These are phyloP conservation scores for Zoanthus sansibaricus DNA, from an alignment of 92 coral and sea anemone genomes.

Conservation along the genomic window DNA sequence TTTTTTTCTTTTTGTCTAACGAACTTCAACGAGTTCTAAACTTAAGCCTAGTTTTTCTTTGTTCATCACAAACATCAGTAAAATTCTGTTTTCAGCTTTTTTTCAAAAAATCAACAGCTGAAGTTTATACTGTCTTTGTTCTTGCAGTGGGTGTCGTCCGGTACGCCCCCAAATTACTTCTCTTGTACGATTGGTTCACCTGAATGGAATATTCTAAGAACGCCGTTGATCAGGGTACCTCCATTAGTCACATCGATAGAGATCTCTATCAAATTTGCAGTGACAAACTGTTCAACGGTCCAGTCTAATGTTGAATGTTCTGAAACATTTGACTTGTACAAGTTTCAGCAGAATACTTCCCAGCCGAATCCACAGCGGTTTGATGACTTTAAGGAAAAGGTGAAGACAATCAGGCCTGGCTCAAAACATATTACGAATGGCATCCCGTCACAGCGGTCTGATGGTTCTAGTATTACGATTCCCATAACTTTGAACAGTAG, in stretches of 20 bases:
- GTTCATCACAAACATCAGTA: too few relatives aligned
- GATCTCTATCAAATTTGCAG: background rate
- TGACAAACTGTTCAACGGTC: background rate
- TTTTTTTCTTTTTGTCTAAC: too few relatives aligned
- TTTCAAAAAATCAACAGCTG: background rate
- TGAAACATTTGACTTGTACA: constrained; percentile 22
- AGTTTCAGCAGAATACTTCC: background rate
- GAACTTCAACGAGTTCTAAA: too few relatives aligned
- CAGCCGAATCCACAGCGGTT: background rate
- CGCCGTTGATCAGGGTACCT: background rate
- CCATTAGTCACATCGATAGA: background rate
- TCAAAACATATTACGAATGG: background rate
- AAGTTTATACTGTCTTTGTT: background rate
- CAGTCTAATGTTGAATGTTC: background rate
- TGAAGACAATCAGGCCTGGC: constrained; percentile 2
- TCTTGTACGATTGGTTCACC: background rate
- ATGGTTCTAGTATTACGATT: background rate
- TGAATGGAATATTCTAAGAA: background rate
- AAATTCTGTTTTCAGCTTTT: too few relatives aligned
- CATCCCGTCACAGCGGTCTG: background rate
- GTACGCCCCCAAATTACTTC: background rate
- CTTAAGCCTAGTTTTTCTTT: too few relatives aligned
- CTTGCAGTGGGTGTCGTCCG: background rate
- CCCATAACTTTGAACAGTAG: background rate
- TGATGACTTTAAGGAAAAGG: background rate